A percentile compares a stretch with the other conserved stretches of the same genome.
These are phyloP conservation scores for Physeter macrocephalus DNA, from an alignment of 2,113 vertebrate genomes.

Conservation along the genomic window DNA sequence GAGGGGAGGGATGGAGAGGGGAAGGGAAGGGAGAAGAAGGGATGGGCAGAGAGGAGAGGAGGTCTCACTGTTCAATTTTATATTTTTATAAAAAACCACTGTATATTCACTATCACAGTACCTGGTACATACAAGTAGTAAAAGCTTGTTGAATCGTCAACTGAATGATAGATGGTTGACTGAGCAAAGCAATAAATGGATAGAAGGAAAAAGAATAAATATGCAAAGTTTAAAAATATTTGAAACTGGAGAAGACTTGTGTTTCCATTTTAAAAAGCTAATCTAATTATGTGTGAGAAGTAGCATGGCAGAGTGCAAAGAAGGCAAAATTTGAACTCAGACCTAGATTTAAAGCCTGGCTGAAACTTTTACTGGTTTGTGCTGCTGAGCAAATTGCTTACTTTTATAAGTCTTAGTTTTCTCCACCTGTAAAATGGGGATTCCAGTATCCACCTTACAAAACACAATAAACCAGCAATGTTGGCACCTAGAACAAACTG, in stretches of 20 bases:
- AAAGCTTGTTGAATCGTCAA: neutral
- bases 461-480: neutral
- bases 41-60: too few relatives aligned
- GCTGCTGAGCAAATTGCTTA: neutral
- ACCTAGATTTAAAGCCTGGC: neutral
- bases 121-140: neutral
- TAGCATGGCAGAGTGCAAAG: neutral
- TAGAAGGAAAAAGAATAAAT: neutral
- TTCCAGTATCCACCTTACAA: neutral
- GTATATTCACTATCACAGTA: neutral
- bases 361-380: neutral
- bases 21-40: neutral
- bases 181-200: neutral
- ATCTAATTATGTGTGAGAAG: neutral
- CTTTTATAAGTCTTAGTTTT: neutral
- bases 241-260: neutral
- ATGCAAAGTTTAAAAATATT: neutral
- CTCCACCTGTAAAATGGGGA: conserved; percentile 16
- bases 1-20: neutral
- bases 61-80: neutral
- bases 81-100: neutral
- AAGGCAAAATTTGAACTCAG: neutral
- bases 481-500: conserved; percentile 26
- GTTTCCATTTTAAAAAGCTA: neutral
- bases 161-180: neutral